phyloP scores from a whole-genome alignment of 2,113 vertebrate species.

The Rhinopomastus cyanomelas region DNA sequence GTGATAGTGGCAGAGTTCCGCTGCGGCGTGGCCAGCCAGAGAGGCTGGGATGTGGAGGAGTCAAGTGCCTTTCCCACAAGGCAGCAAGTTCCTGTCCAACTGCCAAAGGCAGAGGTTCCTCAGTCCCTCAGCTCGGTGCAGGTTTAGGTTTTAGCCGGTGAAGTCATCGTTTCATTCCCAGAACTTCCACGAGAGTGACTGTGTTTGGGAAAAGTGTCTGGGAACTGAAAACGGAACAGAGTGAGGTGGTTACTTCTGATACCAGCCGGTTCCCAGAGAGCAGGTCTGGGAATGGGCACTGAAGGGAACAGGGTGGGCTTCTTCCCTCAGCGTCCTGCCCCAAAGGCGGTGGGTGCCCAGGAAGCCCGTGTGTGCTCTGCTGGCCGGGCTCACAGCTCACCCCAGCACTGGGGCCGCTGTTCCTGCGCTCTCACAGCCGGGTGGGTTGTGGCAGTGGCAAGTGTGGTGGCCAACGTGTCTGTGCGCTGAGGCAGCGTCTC shows the following conservation, averaged over 20 bases:
- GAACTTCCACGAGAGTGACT: neutral
- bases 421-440: neutral
- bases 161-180: neutral
- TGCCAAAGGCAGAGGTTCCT: neutral
- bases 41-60: neutral
- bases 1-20: too few relatives aligned
- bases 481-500: too few relatives aligned
- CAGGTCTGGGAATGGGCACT: neutral
- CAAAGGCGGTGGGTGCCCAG: neutral
- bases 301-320: neutral
- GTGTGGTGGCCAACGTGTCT: too few relatives aligned
- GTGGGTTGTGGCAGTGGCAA: too few relatives aligned
- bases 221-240: neutral
- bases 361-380: neutral
- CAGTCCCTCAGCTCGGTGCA: neutral
- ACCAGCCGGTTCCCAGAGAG: neutral
- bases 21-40: rapidly evolving
- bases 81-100: neutral
- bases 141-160: neutral
- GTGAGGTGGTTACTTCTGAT: neutral
- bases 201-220: neutral
- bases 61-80: neutral
- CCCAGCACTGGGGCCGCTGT: neutral
- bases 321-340: rapidly evolving
- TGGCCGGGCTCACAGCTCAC: neutral